Percentiles rank a stretch among this genome's conserved stretches.
Evolutionary conservation across 2,797 vertebrate genomes (phyloP).

Genomic region (Alfaro cultratus): DNA sequence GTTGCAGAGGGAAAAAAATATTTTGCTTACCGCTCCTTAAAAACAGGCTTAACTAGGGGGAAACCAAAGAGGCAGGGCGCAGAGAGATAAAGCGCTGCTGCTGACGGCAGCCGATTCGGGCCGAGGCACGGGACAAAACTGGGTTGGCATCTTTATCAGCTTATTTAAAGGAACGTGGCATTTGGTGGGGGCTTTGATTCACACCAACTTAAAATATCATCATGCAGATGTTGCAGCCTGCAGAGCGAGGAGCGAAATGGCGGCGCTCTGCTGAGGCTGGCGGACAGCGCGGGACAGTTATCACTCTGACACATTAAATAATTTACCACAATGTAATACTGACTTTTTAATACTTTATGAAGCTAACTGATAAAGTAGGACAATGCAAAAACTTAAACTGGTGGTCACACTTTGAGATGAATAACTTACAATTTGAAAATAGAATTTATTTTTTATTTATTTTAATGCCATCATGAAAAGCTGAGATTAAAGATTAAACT

Average conservation of each 20-base stretch:
- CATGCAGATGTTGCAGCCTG: constrained; percentile 13
- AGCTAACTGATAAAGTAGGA: background rate
- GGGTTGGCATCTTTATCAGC: constrained; percentile 54
- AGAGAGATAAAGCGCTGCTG: constrained; percentile 62
- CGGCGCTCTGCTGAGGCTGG: background rate
- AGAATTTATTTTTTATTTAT: background rate
- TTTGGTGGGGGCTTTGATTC: constrained; percentile 37
- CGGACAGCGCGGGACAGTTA: background rate
- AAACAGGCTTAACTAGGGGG: constrained; percentile 69
- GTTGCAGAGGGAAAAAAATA: constrained; percentile 69
- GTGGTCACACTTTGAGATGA: background rate
- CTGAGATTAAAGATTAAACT: background rate
- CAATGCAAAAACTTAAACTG: background rate
- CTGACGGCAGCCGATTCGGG: constrained; percentile 53
- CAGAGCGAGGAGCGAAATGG: background rate
- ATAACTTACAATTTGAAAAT: background rate
- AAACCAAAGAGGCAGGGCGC: constrained; percentile 46
- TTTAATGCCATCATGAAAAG: background rate
- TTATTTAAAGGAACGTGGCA: constrained; percentile 51
- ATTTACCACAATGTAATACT: background rate
- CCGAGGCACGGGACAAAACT: constrained; percentile 46
- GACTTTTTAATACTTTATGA: background rate
- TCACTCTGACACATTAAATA: background rate
- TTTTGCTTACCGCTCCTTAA: constrained; percentile 72
- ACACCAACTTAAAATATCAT: constrained; percentile 26